phyloP scores from a whole-genome alignment of 2,888 invertebrate species.

The Dryomyza anilis region DNA sequence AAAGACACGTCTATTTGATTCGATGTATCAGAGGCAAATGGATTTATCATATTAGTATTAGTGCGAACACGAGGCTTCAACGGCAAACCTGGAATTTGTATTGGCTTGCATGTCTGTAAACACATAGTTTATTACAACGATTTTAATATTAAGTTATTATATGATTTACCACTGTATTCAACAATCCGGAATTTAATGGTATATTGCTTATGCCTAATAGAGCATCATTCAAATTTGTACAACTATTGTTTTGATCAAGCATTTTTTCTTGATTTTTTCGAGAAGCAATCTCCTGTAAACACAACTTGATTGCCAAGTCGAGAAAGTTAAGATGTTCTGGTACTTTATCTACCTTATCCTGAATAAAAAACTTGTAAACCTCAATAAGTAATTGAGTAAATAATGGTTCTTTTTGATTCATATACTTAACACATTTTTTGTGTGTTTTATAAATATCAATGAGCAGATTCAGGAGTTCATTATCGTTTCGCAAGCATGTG shows the following conservation, averaged over 20 bases:
- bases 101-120: too few species aligned
- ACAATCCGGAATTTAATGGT: too few species aligned
- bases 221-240: slow-evolving; percentile 3
- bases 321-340: slow-evolving; percentile 69
- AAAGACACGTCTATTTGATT: too few species aligned
- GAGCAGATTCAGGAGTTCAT: slow-evolving; percentile 64
- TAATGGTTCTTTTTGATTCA: slow-evolving; percentile 61
- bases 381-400: slow-evolving; percentile 72
- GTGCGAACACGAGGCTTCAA: too few species aligned
- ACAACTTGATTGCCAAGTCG: slow-evolving; percentile 74
- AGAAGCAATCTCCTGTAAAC: slow-evolving; percentile 68
- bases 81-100: too few species aligned
- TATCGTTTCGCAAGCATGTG: slow-evolving; percentile 63
- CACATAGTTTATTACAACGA: too few species aligned
- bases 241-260: not conserved
- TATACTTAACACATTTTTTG: slow-evolving; percentile 71
- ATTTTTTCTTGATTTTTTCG: slow-evolving; percentile 65
- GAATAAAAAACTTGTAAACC: slow-evolving; percentile 70
- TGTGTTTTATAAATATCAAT: slow-evolving; percentile 71
- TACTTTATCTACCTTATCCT: slow-evolving; percentile 64
- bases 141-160: too few species aligned
- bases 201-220: not conserved
- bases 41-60: too few species aligned
- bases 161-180: too few species aligned
- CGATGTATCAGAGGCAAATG: too few species aligned